Base-by-base conservation (phyloP, 2,797 vertebrate species). In the Gallinago stenura region DNA sequence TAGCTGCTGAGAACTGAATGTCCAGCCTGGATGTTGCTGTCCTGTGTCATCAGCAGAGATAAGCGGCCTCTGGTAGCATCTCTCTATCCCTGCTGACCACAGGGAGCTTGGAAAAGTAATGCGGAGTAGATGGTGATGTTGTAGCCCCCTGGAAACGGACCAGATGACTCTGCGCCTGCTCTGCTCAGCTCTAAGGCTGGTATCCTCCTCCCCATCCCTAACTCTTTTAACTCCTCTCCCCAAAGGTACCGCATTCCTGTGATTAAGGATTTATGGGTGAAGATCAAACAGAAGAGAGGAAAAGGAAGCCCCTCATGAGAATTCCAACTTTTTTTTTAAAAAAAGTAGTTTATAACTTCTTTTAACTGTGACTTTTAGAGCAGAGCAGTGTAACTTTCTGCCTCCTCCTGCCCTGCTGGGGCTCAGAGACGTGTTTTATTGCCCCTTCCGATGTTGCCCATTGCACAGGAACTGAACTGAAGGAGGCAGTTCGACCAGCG, bases 341-440 rank as follows among this genome's bases (percentile, higher is more conserved):
- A 90, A 91, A 60, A 68, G 22, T 96, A 94, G 97, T 96, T 97
- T 97, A 96, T 97, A 93, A 89, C 43, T 94, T 89, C 90, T 97
- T 96, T 96, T 96, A 96, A 89, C 90, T 84, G 86, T 96, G 95
- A 96, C 84, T 95, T 92, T 79, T 94, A 97, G 89, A 97, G 92
- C 92, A 94, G 68, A 94, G 61, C 62, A n/a, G 62, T 64, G 43
- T 91, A 90, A 76, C 81, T 89, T 94, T 48, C 83, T 96, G 94
- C 48, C 43, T 87, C 87, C 57, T 77, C 54, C 65, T 88, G 72
- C 60, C 80, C 81, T 60, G 45, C 71, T 54, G 89, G 71, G 83
- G 56, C 60, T 25, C 43, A 69, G 89, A 95, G 79, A 88, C 7
- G 6, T 41, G 50, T 73, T 72, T 31, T 31, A 18, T 87, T 66